These are phyloP conservation scores for Neocloeon triangulifer DNA, from an alignment of 1,140 invertebrate species.

Conservation along the genomic window DNA sequence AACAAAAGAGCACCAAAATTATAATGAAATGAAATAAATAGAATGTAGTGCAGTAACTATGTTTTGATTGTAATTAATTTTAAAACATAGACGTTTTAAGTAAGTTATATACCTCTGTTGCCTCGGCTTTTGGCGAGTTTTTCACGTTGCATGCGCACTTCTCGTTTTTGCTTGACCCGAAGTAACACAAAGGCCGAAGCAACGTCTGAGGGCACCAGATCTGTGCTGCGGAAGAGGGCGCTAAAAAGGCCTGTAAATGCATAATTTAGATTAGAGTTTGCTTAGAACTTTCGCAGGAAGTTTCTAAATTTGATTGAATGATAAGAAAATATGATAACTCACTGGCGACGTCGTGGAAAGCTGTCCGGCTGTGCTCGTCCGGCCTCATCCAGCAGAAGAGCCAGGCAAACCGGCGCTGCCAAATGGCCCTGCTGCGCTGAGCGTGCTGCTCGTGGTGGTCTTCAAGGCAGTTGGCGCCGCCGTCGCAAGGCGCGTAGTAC, in stretches of 20 bases:
- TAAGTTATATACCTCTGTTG: too few relatives aligned
- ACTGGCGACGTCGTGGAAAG: conserved; percentile 66
- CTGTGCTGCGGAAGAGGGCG: conserved; percentile 54
- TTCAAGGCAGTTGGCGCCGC: conserved; percentile 21
- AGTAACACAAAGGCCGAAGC: conserved; percentile 66
- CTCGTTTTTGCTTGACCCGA: conserved; percentile 43
- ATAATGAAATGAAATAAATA: too few relatives aligned
- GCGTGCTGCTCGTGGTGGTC: too few relatives aligned
- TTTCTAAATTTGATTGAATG: conserved; percentile 9
- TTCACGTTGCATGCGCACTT: conserved; percentile 41
- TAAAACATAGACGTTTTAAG: too few relatives aligned
- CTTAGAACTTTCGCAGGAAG: too few relatives aligned
- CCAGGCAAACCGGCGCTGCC: conserved; percentile 45
- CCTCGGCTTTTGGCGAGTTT: too few relatives aligned
- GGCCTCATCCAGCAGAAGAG: conserved; percentile 57
- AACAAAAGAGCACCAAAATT: too few relatives aligned
- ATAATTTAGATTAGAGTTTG: too few relatives aligned
- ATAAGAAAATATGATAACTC: conserved; percentile 11
- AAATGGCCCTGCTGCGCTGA: conserved; percentile 26
- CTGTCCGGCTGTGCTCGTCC: conserved; percentile 56
- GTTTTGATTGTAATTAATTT: too few relatives aligned
- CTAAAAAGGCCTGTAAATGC: conserved; percentile 46
- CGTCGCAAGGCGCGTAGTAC: conserved; percentile 29
- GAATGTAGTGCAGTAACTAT: too few relatives aligned
- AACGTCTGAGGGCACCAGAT: conserved; percentile 72